Percentiles rank a stretch among this genome's conserved stretches.
phyloP scores from a whole-genome alignment of 1,140 invertebrate genomes.

The Papilio machaon region DNA sequence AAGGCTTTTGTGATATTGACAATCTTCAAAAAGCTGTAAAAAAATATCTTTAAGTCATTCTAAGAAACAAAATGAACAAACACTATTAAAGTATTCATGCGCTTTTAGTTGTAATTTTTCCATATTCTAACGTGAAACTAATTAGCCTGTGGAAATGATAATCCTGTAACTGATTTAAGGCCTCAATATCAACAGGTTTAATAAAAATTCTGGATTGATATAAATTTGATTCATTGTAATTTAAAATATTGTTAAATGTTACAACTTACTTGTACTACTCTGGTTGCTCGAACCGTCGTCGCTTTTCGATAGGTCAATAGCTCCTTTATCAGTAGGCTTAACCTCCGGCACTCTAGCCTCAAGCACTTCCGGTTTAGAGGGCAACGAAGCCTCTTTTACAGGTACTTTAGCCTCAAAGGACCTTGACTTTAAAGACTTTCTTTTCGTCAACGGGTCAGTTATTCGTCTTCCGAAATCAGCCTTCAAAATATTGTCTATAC shows the following conservation, averaged over 20 bases:
- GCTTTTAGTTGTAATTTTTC: no score
- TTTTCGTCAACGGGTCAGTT: conserved; percentile 86
- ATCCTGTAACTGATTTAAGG: background rate
- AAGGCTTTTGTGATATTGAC: background rate
- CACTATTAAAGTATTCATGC: no score
- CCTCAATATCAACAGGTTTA: no score
- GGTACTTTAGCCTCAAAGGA: conserved; percentile 62
- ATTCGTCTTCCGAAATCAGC: conserved; percentile 92
- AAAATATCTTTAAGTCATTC: no score
- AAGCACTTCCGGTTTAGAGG: conserved; percentile 50
- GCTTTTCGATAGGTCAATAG: conserved; percentile 74
- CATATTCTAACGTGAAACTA: background rate
- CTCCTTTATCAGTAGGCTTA: conserved; percentile 67
- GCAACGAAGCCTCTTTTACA: conserved; percentile 56
- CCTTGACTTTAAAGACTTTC: conserved; percentile 72
- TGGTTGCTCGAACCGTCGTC: conserved; percentile 71
- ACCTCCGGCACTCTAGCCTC: conserved; percentile 69
- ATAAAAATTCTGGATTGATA: background rate
- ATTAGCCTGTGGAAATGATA: background rate
- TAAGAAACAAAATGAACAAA: background rate
- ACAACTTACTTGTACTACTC: conserved; percentile 62
- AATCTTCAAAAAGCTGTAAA: background rate
- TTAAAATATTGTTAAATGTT: background rate
- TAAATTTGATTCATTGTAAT: background rate
- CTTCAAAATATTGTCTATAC: conserved; percentile 95